A percentile compares a stretch with the other conserved stretches of the same genome.
Conservation (phyloP, 2,797 vertebrate species). For the Callimico goeldii region DNA sequence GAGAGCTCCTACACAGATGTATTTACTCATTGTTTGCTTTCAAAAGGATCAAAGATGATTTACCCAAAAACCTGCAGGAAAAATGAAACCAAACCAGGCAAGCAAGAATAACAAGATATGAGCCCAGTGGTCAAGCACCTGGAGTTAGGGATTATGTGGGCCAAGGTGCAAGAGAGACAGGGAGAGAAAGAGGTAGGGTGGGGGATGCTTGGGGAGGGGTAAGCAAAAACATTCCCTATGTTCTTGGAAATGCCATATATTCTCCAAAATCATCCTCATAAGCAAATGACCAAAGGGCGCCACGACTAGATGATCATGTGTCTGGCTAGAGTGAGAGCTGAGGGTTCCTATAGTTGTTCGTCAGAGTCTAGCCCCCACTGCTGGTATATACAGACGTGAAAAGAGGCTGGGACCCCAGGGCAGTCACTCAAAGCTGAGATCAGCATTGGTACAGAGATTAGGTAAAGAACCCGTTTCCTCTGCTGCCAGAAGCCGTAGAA, state of each 20-base stretch:
- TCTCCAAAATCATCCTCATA: conserved; percentile 6
- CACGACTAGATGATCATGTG: background rate
- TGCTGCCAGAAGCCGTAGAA: background rate
- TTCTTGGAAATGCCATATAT: background rate
- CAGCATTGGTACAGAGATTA: background rate
- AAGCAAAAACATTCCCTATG: background rate
- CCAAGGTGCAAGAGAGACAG: background rate
- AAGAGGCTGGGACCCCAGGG: background rate
- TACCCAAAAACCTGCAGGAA: background rate
- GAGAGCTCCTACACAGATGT: background rate
- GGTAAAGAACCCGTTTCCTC: background rate
- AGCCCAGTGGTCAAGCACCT: background rate
- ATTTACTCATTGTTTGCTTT: conserved; percentile 10
- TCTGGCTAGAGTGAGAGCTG: background rate
- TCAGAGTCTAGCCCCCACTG: background rate
- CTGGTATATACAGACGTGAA: background rate
- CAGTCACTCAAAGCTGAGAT: background rate
- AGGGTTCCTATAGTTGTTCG: background rate
- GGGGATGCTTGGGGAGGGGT: too few relatives aligned
- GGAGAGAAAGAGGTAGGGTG: background rate
- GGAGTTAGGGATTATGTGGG: background rate
- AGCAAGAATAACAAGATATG: background rate
- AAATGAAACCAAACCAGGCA: conserved; percentile 37
- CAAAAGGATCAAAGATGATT: conserved; percentile 16
- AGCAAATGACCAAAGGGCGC: background rate